Conservation (phyloP, 2,797 vertebrate genomes). For the Rhinophrynus dorsalis region DNA sequence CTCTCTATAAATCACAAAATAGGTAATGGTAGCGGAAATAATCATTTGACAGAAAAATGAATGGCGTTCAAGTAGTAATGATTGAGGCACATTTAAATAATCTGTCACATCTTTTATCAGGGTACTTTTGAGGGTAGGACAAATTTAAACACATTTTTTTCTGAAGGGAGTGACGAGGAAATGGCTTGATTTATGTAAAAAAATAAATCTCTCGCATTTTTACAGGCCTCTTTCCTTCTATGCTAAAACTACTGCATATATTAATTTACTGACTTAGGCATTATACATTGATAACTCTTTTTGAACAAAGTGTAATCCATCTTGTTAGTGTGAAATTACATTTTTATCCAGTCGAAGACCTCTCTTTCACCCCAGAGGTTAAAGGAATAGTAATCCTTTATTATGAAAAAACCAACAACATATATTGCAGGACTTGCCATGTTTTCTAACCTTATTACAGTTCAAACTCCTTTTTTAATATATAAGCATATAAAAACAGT, state of each 20-base stretch:
- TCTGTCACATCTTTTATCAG: slow-evolving; percentile 36
- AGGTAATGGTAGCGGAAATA: slow-evolving; percentile 39
- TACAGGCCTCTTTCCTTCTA: slow-evolving; percentile 1
- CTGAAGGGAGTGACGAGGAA: slow-evolving; percentile 5
- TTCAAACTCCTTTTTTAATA: too few relatives aligned
- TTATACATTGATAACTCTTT: too few relatives aligned
- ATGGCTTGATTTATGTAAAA: slow-evolving; percentile 27
- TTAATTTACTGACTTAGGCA: slow-evolving; percentile 13
- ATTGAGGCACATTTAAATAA: slow-evolving; percentile 42
- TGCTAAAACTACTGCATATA: background rate
- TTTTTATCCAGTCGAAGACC: too few relatives aligned
- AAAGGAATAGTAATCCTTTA: too few relatives aligned
- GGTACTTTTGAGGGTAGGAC: slow-evolving; percentile 30
- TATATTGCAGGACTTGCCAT: too few relatives aligned
- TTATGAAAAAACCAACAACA: too few relatives aligned
- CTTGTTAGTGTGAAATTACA: too few relatives aligned
- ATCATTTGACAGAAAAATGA: slow-evolving; percentile 41
- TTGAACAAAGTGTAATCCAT: too few relatives aligned
- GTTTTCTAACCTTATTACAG: too few relatives aligned
- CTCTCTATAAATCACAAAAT: slow-evolving; percentile 62
- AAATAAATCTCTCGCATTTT: slow-evolving; percentile 24
- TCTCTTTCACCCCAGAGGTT: too few relatives aligned
- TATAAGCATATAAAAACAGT: too few relatives aligned
- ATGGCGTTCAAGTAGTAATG: slow-evolving; percentile 37
- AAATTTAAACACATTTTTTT: slow-evolving; percentile 42